Evolutionary conservation across 2,113 vertebrate genomes (phyloP).

Genomic region (Stigmatopora argus): DNA sequence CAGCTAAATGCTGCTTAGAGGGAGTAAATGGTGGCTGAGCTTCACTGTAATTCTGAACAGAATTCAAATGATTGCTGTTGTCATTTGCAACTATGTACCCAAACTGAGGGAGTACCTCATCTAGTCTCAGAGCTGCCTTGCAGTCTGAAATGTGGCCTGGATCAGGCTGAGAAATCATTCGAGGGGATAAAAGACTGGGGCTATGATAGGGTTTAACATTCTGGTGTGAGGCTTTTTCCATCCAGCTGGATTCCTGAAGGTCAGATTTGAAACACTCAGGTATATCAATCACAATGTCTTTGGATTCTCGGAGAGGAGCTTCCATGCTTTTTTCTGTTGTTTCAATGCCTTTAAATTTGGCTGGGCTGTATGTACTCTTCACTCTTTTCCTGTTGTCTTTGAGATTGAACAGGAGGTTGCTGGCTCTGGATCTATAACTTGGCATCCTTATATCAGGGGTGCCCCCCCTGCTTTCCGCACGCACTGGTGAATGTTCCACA

Average conservation of each 20-base stretch:
- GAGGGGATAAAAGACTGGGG: constrained; percentile 17
- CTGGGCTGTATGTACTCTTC: constrained; percentile 85
- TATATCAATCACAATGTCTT: constrained; percentile 57
- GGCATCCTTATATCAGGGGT: constrained; percentile 58
- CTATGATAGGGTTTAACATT: constrained; percentile 34
- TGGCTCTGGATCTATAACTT: constrained; percentile 80
- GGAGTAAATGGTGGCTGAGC: constrained; percentile 40
- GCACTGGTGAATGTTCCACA: constrained; percentile 55
- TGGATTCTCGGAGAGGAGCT: constrained; percentile 53
- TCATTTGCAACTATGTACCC: constrained; percentile 46
- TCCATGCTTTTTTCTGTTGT: constrained; percentile 62
- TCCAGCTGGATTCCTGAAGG: constrained; percentile 20
- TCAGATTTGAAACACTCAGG: constrained; percentile 44
- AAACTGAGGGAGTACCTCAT: constrained; percentile 38
- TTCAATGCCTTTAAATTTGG: constrained; percentile 70
- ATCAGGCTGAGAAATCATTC: constrained; percentile 24
- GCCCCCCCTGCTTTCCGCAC: constrained; percentile 59
- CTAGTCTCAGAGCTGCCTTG: constrained; percentile 47
- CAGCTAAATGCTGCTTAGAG: constrained; percentile 23
- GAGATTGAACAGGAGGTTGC: constrained; percentile 87
- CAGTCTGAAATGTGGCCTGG: constrained; percentile 38
- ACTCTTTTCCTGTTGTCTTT: constrained; percentile 90
- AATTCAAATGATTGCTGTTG: constrained; percentile 36
- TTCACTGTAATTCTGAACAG: constrained; percentile 50
- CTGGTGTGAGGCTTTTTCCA: constrained; percentile 19